Base-by-base conservation (phyloP, 1,140 invertebrate genomes). In the Magallana gigas region DNA sequence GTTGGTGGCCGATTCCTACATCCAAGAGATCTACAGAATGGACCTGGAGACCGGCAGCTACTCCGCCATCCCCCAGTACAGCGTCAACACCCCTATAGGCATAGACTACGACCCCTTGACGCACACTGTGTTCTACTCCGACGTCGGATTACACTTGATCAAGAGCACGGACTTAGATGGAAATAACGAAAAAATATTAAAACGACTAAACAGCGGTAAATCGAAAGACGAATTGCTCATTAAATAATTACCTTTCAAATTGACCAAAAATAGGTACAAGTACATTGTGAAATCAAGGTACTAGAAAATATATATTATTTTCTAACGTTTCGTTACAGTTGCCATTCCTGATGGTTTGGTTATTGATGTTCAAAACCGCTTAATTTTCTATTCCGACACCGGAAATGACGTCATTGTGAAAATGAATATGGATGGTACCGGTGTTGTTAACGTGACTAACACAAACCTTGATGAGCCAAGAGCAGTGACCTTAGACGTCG, bases 321-420 rank as follows among this genome's bases (percentile, higher is more conserved):
- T 5, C 36, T 48, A 48, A 48, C 36, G 36, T 48, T 64, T 68
- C 5, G 11, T 82, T 56, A 18, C 86, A 92, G 91, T 85, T 59
- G 76, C 86, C 3, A 80, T 91, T 1, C 85, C 88, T 11, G 90
- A 91, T 86, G 91, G 92, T 29, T 11, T 93, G 12, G 90, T 89
- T n/a, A 86, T 93, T 29, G 92, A 93, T 85, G 56, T 64, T 7
- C 83, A 29, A 11, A 58, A 82, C 8, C 57, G 89, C 11, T 62
- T 89, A 1, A 12, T 93, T 57, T 92, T 91, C 71, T 93, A 91
- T 87, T 90, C 91, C 6, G 92, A 93, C 88, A 88, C 90, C 48
- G 90, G 88, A 71, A 90, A 83, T 57, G 85, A 93, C 23, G 82
- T 89, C n/a, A 90, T 93, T 59, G 88, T 81, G 18, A 84, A 87